Conservation (phyloP, 2,113 vertebrate species). For the Vanacampus margaritifer region DNA sequence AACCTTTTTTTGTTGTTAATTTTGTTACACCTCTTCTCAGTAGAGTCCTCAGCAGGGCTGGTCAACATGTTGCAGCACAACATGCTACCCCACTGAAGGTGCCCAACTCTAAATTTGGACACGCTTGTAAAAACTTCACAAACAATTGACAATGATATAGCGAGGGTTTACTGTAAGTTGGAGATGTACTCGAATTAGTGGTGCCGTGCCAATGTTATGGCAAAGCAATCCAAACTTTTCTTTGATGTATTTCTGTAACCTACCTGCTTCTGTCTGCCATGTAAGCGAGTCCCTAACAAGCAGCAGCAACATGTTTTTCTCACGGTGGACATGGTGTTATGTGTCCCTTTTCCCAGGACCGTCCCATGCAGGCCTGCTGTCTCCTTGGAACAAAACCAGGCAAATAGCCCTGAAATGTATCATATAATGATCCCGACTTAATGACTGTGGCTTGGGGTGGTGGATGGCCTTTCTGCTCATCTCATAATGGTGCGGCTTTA, state of each 20-base stretch:
- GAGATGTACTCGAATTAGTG: background rate
- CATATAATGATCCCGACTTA: conserved; percentile 74
- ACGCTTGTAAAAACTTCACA: background rate
- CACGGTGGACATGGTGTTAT: conserved; percentile 74
- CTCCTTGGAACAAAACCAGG: conserved; percentile 73
- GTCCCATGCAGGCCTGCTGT: conserved; percentile 64
- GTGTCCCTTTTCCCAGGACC: conserved; percentile 74
- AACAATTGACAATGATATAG: background rate
- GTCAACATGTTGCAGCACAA: too few species aligned
- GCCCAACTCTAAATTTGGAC: background rate
- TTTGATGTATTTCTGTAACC: background rate
- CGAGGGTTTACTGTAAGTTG: background rate
- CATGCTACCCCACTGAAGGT: background rate
- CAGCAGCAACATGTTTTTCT: conserved; percentile 57
- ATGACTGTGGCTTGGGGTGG: conserved; percentile 60
- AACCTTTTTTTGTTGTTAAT: too few species aligned
- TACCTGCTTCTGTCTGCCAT: conserved; percentile 11
- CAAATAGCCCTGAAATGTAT: conserved; percentile 78
- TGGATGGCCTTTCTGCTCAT: conserved; percentile 3
- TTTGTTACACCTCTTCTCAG: too few species aligned
- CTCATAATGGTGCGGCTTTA: background rate
- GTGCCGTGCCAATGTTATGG: background rate
- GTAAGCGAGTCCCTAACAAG: background rate
- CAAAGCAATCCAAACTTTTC: background rate
- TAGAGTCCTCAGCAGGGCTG: too few species aligned